A percentile compares a stretch with the other conserved stretches of the same genome.
Conservation (phyloP, 2,113 vertebrate species). For the Edolisoma coerulescens region DNA sequence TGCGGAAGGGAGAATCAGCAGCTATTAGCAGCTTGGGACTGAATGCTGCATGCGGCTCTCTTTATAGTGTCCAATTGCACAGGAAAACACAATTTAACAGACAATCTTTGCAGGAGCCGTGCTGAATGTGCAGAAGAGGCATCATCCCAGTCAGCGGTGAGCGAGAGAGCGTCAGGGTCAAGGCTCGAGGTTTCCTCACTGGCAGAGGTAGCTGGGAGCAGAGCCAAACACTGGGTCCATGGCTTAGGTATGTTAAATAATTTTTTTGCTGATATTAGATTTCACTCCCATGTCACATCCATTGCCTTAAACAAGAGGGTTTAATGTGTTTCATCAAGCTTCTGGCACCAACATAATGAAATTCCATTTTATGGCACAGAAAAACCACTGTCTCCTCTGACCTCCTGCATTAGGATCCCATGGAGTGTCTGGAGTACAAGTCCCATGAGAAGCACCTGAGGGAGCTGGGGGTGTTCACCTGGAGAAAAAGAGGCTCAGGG, state of each 20-base stretch:
- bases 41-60: background rate
- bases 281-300: background rate
- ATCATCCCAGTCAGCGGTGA: accelerated
- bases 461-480: background rate
- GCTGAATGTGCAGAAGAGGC: background rate
- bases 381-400: background rate
- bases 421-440: background rate
- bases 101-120: background rate
- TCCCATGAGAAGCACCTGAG: background rate
- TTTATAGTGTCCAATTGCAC: background rate
- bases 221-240: background rate
- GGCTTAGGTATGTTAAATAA: background rate
- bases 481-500: background rate
- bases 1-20: background rate
- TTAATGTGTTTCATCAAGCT: background rate
- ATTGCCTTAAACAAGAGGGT: background rate
- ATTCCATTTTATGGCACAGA: background rate
- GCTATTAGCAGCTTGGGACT: background rate
- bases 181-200: background rate
- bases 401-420: background rate
- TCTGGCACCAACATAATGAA: background rate
- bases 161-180: background rate
- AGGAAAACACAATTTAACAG: background rate
- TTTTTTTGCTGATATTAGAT: background rate
- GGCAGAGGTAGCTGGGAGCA: background rate